These are phyloP conservation scores for Alca torda DNA, from an alignment of 2,797 vertebrate species.

Conservation along the genomic window DNA sequence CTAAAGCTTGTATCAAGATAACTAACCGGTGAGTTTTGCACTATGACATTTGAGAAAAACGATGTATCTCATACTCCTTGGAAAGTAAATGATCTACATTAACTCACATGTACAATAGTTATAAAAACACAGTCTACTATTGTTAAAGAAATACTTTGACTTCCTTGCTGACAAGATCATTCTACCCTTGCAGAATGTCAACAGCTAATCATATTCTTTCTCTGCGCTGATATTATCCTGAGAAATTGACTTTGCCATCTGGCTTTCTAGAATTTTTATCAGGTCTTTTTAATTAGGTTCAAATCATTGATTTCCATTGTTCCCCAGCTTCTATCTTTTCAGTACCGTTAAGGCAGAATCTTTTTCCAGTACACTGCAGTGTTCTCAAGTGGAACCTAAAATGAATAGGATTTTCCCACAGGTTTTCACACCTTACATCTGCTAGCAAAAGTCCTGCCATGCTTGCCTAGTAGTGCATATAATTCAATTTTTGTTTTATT, in stretches of 20 bases:
- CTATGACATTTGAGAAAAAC: not conserved
- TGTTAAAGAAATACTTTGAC: constrained; percentile 39
- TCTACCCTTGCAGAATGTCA: constrained; percentile 72
- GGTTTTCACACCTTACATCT: constrained; percentile 86
- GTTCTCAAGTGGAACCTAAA: constrained; percentile 68
- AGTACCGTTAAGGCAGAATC: constrained; percentile 55
- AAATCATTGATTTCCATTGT: constrained; percentile 74
- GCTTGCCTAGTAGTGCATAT: constrained; percentile 80
- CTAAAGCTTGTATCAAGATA: not conserved
- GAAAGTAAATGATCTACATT: constrained; percentile 12
- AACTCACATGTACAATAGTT: constrained; percentile 2
- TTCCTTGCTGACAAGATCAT: constrained; percentile 61
- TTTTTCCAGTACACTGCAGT: constrained; percentile 47
- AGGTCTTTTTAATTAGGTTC: constrained; percentile 76
- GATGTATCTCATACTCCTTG: not conserved
- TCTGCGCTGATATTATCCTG: constrained; percentile 51
- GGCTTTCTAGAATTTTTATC: constrained; percentile 73
- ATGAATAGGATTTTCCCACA: constrained; percentile 75
- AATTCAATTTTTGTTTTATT: constrained; percentile 88
- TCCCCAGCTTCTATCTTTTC: constrained; percentile 57
- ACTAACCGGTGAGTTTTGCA: not conserved
- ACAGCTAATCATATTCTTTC: constrained; percentile 62
- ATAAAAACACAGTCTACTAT: constrained; percentile 12
- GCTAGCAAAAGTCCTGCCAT: constrained; percentile 84
- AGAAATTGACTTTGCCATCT: constrained; percentile 76